A percentile compares a stretch with the other conserved stretches of the same genome.
These are phyloP conservation scores for Phaethon lepturus DNA, from an alignment of 2,113 vertebrate species.

Conservation along the genomic window DNA sequence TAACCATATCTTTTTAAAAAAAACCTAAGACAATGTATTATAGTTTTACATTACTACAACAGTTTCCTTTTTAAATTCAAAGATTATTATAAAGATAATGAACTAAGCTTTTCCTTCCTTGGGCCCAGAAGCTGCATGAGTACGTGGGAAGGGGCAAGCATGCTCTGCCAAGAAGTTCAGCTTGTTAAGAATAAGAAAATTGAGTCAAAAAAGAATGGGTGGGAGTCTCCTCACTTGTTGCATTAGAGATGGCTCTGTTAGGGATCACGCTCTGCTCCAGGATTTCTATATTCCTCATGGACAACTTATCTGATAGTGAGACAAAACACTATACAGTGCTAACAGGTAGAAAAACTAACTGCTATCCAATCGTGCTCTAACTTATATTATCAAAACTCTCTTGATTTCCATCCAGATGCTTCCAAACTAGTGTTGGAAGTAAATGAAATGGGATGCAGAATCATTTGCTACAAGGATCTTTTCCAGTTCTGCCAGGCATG, in stretches of 20 bases:
- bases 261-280: background rate
- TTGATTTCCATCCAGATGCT: background rate
- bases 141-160: background rate
- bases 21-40: background rate
- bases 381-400: background rate
- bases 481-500: background rate
- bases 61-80: background rate
- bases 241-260: background rate
- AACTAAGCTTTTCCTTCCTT: background rate
- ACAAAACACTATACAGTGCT: background rate
- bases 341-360: background rate
- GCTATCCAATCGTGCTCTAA: background rate
- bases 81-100: background rate
- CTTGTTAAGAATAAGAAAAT: background rate
- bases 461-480: background rate
- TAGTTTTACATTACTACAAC: background rate
- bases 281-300: background rate
- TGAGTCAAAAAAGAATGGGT: rapidly evolving
- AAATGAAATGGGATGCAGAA: background rate
- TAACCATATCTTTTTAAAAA: no score
- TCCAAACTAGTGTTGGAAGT: background rate
- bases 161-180: background rate
- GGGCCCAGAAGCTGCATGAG: background rate
- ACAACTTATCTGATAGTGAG: background rate
- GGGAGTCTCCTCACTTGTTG: background rate